Evolutionary conservation across 2,113 vertebrate genomes (phyloP), one percentile per base, ranked within the genome.

Genomic region (Cyanistes caeruleus): DNA sequence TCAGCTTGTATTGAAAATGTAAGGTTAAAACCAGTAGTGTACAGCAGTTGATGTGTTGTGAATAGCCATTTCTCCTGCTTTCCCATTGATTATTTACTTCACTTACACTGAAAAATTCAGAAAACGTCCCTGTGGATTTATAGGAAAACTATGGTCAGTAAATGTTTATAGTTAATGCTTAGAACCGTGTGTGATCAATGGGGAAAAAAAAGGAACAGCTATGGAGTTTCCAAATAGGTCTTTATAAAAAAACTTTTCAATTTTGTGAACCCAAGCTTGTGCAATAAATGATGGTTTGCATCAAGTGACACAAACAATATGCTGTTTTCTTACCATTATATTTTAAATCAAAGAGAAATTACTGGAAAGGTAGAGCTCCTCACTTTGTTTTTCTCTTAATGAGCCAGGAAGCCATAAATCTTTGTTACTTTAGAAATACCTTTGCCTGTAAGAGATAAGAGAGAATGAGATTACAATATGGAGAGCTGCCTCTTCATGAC

Each of bases 281-380:
- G 21, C 74, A 86, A 30, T 33, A 70, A 44, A 37, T 58, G 20
- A 21, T 19, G 27, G 15, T 17, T 18, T 63, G 39, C 17, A 18
- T 6, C 3, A 82, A 74, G 7, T 49, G 20, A 7, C 37, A 56
- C 15, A 17, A 88, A 78, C 14, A 67, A 51, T 37, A 11, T 6
- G 11, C 9, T 2, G 1, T 39, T 77, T 93, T 74, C 25, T 70
- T 74, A 28, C 13, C 3, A 3, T 28, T 76, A 2, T 58, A 75
- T 83, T 83, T 88, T 56, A 76, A 78, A 53, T 69, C 8, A 44
- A 53, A 90, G 72, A 51, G 9, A 81, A 93, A 48, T 44, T 86
- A 7, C 14, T 77, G 35, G 60, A 62, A 92, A 49, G 17, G 2
- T 86, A 52, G n/a, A 56, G 6, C 10, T 86, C 10, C n/a, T 87